Conservation (phyloP, 2,797 vertebrate species). For the Scomberomorus guttatus region DNA sequence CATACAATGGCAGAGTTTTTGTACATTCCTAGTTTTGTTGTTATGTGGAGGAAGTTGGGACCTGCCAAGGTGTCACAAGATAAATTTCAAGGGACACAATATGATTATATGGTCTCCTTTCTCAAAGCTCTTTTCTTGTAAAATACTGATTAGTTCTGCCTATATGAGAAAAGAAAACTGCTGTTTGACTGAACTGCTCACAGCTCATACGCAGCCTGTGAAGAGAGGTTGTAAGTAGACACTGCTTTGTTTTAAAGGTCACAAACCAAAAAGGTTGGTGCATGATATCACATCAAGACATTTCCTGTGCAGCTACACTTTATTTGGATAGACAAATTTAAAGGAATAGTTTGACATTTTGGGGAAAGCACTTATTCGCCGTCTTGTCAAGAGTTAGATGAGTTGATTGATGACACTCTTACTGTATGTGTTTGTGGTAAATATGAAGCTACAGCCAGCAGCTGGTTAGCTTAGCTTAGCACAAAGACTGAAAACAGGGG, state of each 20-base stretch:
- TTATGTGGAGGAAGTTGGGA: no score
- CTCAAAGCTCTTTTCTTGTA: slow-evolving; percentile 2
- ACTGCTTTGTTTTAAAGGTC: slow-evolving; percentile 12
- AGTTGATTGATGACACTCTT: no score
- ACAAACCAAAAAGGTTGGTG: background rate
- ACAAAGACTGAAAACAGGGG: no score
- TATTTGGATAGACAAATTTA: background rate
- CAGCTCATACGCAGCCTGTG: background rate
- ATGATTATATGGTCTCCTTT: no score
- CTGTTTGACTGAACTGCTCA: slow-evolving; percentile 7
- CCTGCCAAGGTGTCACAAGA: no score
- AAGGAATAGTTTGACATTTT: background rate
- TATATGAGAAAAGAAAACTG: background rate
- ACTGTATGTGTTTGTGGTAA: no score
- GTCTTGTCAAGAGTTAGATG: background rate
- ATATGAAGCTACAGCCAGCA: no score
- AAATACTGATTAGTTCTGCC: slow-evolving; percentile 32
- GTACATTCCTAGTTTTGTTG: background rate
- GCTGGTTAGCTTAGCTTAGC: no score
- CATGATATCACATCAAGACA: background rate
- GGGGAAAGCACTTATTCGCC: no score
- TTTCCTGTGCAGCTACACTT: slow-evolving; percentile 1
- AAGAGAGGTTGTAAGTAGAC: background rate
- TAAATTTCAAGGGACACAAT: no score
- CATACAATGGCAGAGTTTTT: background rate